Evolutionary conservation across 2,888 invertebrate genomes (phyloP).

Genomic region (Pristionchus exspectatus): DNA sequence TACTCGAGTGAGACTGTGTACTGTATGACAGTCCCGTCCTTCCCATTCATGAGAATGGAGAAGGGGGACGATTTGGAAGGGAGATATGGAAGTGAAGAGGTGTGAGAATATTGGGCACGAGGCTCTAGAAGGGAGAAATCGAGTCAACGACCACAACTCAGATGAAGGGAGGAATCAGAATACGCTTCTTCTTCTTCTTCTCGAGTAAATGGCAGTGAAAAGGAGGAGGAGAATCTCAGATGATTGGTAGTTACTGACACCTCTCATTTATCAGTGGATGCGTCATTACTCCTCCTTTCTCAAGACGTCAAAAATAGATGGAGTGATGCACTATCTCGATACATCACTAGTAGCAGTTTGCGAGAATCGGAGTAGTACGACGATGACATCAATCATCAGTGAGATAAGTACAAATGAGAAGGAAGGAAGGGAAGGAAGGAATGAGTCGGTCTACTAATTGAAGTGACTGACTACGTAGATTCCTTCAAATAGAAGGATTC

Average conservation of each 20-base stretch:
- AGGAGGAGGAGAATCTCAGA: neutral
- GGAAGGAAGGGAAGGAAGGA: neutral
- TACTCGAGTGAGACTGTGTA: neutral
- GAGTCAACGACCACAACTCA: neutral
- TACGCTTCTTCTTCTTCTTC: neutral
- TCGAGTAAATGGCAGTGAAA: neutral
- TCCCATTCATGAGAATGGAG: neutral
- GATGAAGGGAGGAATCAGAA: neutral
- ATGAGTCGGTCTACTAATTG: neutral
- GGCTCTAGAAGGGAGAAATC: neutral
- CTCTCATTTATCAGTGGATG: neutral
- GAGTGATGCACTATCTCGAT: neutral
- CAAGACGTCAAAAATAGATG: neutral
- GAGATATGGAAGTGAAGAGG: neutral
- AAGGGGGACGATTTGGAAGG: neutral
- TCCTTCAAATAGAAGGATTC: neutral
- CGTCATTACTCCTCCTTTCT: neutral
- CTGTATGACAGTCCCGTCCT: neutral
- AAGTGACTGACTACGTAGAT: neutral
- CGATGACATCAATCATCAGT: neutral
- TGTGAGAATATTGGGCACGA: neutral
- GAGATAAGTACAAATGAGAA: neutral
- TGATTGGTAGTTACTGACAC: neutral
- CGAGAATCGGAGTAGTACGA: neutral
- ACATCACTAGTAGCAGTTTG: neutral